phyloP scores from a whole-genome alignment of 2,113 vertebrate genomes.

The Misgurnus anguillicaudatus region DNA sequence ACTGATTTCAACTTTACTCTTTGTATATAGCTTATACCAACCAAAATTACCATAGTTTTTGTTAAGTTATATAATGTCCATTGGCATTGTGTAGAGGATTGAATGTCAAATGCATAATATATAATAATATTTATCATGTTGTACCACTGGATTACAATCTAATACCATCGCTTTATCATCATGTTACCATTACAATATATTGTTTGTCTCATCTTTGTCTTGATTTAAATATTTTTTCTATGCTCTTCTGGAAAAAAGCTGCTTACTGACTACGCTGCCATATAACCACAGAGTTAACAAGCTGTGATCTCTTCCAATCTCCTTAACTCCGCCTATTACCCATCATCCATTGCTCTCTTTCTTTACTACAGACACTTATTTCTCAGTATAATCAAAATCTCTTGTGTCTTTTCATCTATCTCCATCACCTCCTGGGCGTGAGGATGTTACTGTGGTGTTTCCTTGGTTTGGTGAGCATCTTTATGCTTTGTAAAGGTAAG shows the following conservation, averaged over 20 bases:
- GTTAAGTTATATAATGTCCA: too few relatives aligned
- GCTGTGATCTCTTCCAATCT: slow-evolving; percentile 46
- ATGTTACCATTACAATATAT: background rate
- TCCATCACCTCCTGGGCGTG: background rate
- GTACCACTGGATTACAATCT: too few relatives aligned
- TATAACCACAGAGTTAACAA: slow-evolving; percentile 5
- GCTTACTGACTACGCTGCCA: background rate
- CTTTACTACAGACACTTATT: slow-evolving; percentile 28
- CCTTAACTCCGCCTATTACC: slow-evolving; percentile 27
- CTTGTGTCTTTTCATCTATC: background rate
- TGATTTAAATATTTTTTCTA: background rate
- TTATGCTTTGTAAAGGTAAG: slow-evolving; percentile 69
- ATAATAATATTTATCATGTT: too few relatives aligned
- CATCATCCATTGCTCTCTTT: slow-evolving; percentile 25
- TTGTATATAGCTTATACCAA: too few relatives aligned
- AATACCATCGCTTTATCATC: background rate
- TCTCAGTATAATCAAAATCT: background rate
- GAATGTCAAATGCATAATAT: too few relatives aligned
- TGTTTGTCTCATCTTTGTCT: background rate
- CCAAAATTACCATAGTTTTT: too few relatives aligned
- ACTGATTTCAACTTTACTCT: too few relatives aligned
- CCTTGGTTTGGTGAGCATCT: slow-evolving; percentile 57
- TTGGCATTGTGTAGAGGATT: too few relatives aligned
- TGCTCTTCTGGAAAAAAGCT: slow-evolving; percentile 1
- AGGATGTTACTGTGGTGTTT: slow-evolving; percentile 59